Conservation (phyloP, 2,113 vertebrate genomes). For the Plecturocebus donacophilus region DNA sequence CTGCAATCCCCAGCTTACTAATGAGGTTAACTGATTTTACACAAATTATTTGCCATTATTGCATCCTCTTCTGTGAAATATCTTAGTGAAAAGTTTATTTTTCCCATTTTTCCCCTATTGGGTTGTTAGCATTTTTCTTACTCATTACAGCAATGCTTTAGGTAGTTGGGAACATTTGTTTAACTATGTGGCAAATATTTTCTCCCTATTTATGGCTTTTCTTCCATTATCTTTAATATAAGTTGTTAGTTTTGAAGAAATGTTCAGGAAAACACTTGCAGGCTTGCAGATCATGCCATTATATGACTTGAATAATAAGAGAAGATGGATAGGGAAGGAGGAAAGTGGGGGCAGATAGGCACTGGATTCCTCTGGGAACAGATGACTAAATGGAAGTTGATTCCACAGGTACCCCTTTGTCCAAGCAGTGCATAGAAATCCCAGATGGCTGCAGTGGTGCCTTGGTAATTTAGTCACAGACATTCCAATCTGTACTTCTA, state of each 20-base stretch:
- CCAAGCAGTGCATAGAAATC: background rate
- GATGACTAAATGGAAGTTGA: background rate
- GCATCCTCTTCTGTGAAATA: background rate
- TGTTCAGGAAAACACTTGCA: background rate
- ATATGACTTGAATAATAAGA: background rate
- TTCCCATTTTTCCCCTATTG: background rate
- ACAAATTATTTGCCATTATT: background rate
- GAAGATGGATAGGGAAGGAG: background rate
- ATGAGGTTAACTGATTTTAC: background rate
- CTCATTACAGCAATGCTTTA: background rate
- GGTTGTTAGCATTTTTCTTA: background rate
- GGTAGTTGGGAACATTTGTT: background rate
- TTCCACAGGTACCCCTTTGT: background rate
- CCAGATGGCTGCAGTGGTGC: background rate
- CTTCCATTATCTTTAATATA: background rate
- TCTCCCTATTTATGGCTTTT: background rate
- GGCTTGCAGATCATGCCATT: background rate
- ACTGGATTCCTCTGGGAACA: background rate
- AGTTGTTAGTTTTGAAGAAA: constrained; percentile 23
- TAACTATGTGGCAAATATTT: constrained; percentile 8
- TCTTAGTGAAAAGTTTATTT: background rate
- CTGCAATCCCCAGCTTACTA: background rate
- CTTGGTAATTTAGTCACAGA: background rate
- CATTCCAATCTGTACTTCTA: background rate
- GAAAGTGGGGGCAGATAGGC: background rate